Evolutionary conservation across 2,113 vertebrate species (phyloP).

Genomic region (Gopherus evgoodei): DNA sequence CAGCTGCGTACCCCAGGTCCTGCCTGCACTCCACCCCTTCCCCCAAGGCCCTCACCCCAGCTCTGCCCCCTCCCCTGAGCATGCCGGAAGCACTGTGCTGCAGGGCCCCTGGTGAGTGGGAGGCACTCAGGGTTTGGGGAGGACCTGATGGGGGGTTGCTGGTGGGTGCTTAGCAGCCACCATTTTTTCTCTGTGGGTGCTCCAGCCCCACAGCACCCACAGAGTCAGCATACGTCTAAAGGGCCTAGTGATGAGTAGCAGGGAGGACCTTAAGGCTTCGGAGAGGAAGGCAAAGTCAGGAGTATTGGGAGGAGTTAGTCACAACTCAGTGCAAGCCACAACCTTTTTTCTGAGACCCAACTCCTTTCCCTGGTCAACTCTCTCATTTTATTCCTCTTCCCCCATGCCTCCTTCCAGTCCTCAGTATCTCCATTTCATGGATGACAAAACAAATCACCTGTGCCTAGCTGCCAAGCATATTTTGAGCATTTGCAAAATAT

Average conservation of each 20-base stretch:
- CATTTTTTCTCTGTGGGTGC: too few species aligned
- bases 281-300: not conserved
- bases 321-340: not conserved
- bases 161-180: too few species aligned
- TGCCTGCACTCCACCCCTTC: too few species aligned
- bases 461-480: not conserved
- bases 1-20: too few species aligned
- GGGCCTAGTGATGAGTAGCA: not conserved
- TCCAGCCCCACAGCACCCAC: too few species aligned
- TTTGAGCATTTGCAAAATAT: not conserved
- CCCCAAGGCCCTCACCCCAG: too few species aligned
- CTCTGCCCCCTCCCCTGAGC: too few species aligned
- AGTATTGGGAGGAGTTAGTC: not conserved
- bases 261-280: not conserved
- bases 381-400: not conserved
- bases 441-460: not conserved
- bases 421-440: not conserved
- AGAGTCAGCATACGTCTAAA: not conserved
- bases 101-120: too few species aligned
- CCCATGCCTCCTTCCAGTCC: not conserved
- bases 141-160: too few species aligned
- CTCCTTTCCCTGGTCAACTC: not conserved
- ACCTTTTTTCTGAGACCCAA: not conserved
- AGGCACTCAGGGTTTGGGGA: too few species aligned
- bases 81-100: too few species aligned